Evolutionary conservation across 2,113 vertebrate genomes (phyloP).

Genomic region (Ginglymostoma cirratum): DNA sequence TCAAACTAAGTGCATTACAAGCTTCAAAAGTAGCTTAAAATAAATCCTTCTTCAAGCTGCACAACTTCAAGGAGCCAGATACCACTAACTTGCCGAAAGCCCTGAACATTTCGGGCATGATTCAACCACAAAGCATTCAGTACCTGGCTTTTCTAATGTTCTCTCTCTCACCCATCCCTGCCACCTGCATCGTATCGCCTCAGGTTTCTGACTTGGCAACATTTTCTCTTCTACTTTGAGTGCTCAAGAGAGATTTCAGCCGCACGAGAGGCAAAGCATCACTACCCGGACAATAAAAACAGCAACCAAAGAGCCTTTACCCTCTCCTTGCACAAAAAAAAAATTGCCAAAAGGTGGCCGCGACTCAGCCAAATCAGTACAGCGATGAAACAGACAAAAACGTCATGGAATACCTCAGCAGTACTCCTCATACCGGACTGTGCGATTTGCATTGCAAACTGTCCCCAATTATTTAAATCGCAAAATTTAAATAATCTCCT

Average conservation of each 20-base stretch:
- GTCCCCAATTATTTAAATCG: background rate
- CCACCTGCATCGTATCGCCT: background rate
- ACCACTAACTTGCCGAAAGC: background rate
- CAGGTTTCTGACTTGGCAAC: background rate
- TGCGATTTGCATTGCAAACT: background rate
- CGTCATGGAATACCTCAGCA: background rate
- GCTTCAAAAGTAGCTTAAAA: background rate
- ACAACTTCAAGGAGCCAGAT: background rate
- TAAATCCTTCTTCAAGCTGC: background rate
- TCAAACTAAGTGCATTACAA: background rate
- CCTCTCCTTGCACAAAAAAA: background rate
- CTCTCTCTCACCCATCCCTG: background rate
- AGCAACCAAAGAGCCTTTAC: background rate
- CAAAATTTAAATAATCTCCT: background rate
- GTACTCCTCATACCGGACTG: background rate
- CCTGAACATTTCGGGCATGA: background rate
- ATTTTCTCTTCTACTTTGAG: background rate
- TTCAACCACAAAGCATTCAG: background rate
- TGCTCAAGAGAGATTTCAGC: background rate
- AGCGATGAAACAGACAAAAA: background rate
- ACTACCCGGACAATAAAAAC: too few species aligned
- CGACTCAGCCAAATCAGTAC: background rate
- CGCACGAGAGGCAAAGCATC: background rate
- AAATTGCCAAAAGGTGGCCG: background rate
- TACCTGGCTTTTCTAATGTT: background rate